Base-by-base conservation (phyloP, 2,797 vertebrate species). In the Anomalospiza imberbis region DNA sequence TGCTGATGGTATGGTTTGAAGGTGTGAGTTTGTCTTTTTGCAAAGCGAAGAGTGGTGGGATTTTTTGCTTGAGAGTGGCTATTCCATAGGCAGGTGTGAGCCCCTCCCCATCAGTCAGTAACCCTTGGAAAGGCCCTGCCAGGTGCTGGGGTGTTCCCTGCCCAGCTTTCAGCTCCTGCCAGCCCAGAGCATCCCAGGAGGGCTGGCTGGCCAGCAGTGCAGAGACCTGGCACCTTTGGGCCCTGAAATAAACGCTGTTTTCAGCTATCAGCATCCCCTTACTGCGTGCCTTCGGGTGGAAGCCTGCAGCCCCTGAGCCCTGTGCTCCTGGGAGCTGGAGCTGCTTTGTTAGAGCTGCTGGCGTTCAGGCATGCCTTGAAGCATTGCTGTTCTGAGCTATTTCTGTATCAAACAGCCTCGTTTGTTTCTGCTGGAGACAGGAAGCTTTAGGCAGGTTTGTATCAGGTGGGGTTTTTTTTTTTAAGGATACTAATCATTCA, bases 151-250 rank as follows among this genome's bases (percentile, higher is more conserved):
- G 4, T 32, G 6, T 32, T 38, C 40, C 48, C 60, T 62, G 60
- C 48, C 18, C 47, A 29, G 24, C 58, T n/a, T 6, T 34, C 2
- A 77, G 48, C 36, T 51, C 47, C 32, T 65, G 50, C 60, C 50
- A 63, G 1, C 75, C 40, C 21, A 14, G 13, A 17, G 38, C 48
- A 5, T 38, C 38, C 38, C 38, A 11, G 38, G 38, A 38, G 38
- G 38, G 38, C 38, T 38, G 38, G 38, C 38, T 62, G 47, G 32
- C 36, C 53, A 12, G 17, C 44, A 44, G 65, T 0, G 8, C n/a
- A 3, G 54, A 11, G 32, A 7, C 29, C 9, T 21, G 55, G 24
- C 9, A 1, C 2, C 0, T 16, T 62, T 70, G 53, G 34, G 34
- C 34, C 34, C 34, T 34, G 34, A 34, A 34, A 34, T 34, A 34